These are phyloP conservation scores for Phalacrocorax aristotelis DNA, from an alignment of 2,113 vertebrate species.

Conservation along the genomic window DNA sequence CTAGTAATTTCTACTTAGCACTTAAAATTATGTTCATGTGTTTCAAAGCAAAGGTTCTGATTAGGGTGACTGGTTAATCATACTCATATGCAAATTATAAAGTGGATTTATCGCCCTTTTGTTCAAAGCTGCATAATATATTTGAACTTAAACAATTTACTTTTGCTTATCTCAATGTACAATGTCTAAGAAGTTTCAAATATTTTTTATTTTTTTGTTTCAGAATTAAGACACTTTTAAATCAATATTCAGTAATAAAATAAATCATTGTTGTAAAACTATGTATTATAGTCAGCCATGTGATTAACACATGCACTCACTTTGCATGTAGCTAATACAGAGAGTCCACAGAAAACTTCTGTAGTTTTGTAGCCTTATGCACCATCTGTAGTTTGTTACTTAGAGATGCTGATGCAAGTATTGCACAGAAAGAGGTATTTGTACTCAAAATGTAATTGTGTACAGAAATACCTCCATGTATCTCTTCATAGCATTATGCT, in stretches of 20 bases:
- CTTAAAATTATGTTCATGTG: background rate
- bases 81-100: background rate
- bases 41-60: background rate
- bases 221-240: background rate
- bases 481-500: background rate
- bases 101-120: background rate
- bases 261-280: background rate
- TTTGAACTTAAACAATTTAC: background rate
- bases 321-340: background rate
- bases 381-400: background rate
- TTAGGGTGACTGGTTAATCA: background rate
- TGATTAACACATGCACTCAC: background rate
- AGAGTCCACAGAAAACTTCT: background rate
- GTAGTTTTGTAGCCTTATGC: background rate
- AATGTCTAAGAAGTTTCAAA: background rate
- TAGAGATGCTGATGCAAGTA: background rate
- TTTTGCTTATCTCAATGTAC: background rate
- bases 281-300: accelerated
- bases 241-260: background rate
- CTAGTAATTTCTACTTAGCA: background rate
- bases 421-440: background rate
- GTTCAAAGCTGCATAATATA: background rate
- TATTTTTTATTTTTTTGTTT: background rate
- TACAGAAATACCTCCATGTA: background rate
- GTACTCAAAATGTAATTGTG: background rate